A percentile compares a stretch with the other conserved stretches of the same genome.
Conservation (phyloP, 2,797 vertebrate genomes). For the Limosa lapponica region DNA sequence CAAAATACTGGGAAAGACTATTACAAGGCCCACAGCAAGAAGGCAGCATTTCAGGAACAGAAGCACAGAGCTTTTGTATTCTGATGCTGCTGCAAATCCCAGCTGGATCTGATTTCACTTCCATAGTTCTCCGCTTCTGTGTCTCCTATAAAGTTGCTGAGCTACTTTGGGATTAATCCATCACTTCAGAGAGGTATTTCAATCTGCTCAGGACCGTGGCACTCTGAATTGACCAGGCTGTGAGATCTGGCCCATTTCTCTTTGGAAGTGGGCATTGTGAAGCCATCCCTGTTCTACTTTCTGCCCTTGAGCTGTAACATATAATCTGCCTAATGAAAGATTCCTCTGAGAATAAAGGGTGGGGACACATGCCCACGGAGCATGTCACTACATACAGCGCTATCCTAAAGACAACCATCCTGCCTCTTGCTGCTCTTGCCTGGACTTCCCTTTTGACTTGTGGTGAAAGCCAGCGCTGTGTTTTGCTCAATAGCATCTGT, state of each 20-base stretch:
- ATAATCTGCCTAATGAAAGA: background rate
- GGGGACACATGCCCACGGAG: background rate
- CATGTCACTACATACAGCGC: background rate
- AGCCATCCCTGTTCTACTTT: background rate
- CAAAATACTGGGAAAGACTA: background rate
- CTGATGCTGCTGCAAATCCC: background rate
- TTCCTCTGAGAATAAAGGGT: background rate
- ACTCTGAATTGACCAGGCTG: background rate
- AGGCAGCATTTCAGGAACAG: background rate
- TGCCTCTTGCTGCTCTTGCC: background rate
- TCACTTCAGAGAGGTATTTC: background rate
- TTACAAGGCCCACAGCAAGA: background rate
- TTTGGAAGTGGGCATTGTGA: background rate
- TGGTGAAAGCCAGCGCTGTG: conserved; percentile 29
- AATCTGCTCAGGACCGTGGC: background rate
- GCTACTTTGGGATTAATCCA: background rate
- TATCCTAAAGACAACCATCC: background rate
- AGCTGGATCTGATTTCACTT: background rate
- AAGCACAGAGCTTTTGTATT: background rate
- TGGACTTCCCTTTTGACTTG: conserved; percentile 10
- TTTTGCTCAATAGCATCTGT: conserved; percentile 62
- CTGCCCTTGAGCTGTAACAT: background rate
- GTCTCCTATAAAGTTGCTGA: background rate
- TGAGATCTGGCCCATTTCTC: background rate
- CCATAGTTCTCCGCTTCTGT: background rate